A percentile compares a stretch with the other conserved stretches of the same genome.
These are phyloP conservation scores for Crenuchus spilurus DNA, from an alignment of 2,797 vertebrate species.

Conservation along the genomic window DNA sequence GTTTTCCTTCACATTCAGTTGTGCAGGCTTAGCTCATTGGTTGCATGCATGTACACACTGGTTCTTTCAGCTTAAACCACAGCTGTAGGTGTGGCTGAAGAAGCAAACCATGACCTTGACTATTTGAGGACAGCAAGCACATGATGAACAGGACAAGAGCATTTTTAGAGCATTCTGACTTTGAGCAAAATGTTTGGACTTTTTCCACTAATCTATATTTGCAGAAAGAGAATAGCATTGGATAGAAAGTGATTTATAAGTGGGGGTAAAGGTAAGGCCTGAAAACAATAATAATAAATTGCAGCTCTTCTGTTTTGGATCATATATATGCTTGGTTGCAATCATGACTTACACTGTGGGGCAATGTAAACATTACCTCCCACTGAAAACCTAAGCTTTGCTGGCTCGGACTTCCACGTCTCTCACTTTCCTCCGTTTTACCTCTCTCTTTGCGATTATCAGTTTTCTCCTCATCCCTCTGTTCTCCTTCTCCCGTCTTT, in stretches of 20 bases:
- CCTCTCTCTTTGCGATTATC: slow-evolving; percentile 22
- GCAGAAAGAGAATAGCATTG: no score
- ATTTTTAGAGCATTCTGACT: not conserved
- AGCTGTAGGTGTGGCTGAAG: slow-evolving; percentile 13
- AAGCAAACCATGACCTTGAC: slow-evolving; percentile 17
- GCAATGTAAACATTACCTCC: slow-evolving; percentile 1
- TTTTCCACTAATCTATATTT: no score
- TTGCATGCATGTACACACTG: not conserved
- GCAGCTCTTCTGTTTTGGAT: slow-evolving; percentile 16
- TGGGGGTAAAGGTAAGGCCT: not conserved
- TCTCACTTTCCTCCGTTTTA: not conserved
- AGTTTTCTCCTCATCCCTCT: slow-evolving; percentile 27
- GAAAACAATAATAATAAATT: slow-evolving; percentile 6
- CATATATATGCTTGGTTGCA: not conserved
- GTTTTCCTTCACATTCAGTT: not conserved
- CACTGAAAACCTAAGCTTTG: not conserved
- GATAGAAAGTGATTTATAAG: no score
- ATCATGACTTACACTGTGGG: not conserved
- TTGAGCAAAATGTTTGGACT: not conserved
- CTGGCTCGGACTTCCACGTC: not conserved
- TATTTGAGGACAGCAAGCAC: slow-evolving; percentile 11
- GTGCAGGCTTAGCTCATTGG: not conserved
- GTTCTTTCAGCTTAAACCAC: slow-evolving; percentile 3
- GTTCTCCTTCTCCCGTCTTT: slow-evolving; percentile 23
- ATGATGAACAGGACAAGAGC: not conserved